These are phyloP conservation scores for Sepiola atlantica DNA, from an alignment of 2,888 invertebrate genomes.

Conservation along the genomic window DNA sequence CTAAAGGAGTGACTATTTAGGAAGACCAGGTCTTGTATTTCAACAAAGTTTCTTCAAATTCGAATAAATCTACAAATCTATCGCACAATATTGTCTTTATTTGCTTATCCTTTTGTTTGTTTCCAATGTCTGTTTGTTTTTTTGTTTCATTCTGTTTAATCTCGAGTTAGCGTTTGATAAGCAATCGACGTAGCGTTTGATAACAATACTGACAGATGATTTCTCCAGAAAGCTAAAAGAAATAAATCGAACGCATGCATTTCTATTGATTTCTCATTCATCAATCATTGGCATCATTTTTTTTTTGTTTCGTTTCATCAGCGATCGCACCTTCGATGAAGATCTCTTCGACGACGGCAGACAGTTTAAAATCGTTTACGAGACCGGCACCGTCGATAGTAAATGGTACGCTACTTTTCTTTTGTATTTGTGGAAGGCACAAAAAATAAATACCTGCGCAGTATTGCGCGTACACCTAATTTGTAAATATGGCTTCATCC, in stretches of 20 bases:
- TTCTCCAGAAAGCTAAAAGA: not conserved
- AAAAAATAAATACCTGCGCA: not conserved
- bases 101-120: not conserved
- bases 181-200: not conserved
- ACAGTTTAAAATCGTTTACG: conserved; percentile 12
- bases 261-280: not conserved
- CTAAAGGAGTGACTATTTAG: no score
- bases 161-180: no score
- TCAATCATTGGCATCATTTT: not conserved
- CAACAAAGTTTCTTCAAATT: no score
- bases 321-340: conserved; percentile 32
- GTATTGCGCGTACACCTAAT: not conserved
- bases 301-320: not conserved
- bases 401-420: not conserved
- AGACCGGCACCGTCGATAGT: conserved; percentile 32
- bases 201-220: not conserved
- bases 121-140: not conserved
- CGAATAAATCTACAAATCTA: not conserved
- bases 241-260: not conserved
- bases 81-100: not conserved
- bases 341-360: not conserved
- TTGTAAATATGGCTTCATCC: not conserved
- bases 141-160: not conserved
- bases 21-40: no score
- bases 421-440: not conserved